Base-by-base conservation (phyloP, 92 coral and sea anemone species). In the Parazoanthus atlanticus region DNA sequence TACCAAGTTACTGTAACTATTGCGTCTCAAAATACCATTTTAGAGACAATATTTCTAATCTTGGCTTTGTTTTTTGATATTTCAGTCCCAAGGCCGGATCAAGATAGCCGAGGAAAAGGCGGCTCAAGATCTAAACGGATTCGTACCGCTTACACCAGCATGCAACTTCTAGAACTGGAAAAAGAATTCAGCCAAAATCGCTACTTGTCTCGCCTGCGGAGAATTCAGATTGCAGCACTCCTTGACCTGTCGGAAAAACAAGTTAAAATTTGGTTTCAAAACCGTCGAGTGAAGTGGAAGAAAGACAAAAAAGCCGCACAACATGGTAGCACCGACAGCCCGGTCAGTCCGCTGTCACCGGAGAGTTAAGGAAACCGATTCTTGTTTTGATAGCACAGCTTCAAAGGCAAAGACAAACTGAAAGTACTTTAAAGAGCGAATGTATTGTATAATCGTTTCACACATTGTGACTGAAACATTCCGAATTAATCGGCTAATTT, bases 181-280 rank as follows among this genome's bases (percentile, higher is more conserved):
- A 95, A 97, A 74, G 99, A 97, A 85, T 97, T 97, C 91, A 97
- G 99, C 92, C 96, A 97, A 78, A 97, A 97, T 91, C 93, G 99
- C 74, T 97, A 97, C 81, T 88, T 97, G 25, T 97, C 99, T 34
- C 94, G 99, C 15, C 87, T 97, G 2, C 90, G 99, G 81, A 93
- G 99, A 85, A 97, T 97, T 74, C 99, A 97, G 90, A 97, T 97
- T 56, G 99, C 99, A 34, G 99, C 99, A 3, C 88, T 97, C 69
- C 92, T 97, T 25, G 98, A 97, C 85, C 84, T 97, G 66, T 94
- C 98, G 52, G 99, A 97, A 82, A 97, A 97, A 43, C 99, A 97
- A 93, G 99, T 97, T 65, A 97, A 97, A 93, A 97, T 97, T 78
- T 97, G 99, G 99, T 97, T 97, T 88, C 99, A 97, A 80, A 97